Conservation (phyloP, 2,113 vertebrate species). For the Passer montanus region DNA sequence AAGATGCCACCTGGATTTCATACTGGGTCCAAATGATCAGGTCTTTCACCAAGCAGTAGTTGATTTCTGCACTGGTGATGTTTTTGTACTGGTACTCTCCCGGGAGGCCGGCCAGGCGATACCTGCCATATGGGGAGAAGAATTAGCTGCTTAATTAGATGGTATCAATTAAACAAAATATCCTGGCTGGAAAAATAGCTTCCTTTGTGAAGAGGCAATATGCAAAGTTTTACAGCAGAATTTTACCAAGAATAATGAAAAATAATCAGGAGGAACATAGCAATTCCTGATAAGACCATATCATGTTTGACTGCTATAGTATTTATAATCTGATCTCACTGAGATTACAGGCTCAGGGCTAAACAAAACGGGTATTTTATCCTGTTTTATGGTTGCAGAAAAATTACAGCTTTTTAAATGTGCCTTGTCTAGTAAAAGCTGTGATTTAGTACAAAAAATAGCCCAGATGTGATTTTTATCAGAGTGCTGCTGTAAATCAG, state of each 20-base stretch:
- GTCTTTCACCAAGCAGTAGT: constrained; percentile 93
- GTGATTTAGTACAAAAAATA: constrained; percentile 35
- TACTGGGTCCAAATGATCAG: constrained; percentile 99
- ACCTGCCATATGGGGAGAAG: constrained; percentile 73
- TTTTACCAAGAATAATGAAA: not conserved
- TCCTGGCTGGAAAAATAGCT: not conserved
- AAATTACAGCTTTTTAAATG: constrained; percentile 54
- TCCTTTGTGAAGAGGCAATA: not conserved
- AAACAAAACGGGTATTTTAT: constrained; percentile 22
- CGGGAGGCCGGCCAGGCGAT: constrained; percentile 91
- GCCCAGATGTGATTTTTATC: constrained; percentile 23
- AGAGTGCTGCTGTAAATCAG: constrained; percentile 23
- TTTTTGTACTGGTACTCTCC: constrained; percentile 93
- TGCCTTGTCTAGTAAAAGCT: not conserved
- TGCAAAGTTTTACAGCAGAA: not conserved
- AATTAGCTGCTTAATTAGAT: not conserved
- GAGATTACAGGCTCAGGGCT: not conserved
- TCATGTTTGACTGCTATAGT: not conserved
- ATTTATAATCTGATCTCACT: constrained; percentile 3
- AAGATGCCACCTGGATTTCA: constrained; percentile 96
- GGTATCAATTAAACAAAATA: not conserved
- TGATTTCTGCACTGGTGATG: constrained; percentile 93
- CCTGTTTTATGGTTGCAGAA: not conserved
- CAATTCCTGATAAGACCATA: not conserved
- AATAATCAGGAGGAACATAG: not conserved